Percentiles rank a stretch among this genome's conserved stretches.
phyloP scores from a whole-genome alignment of 2,888 invertebrate genomes.

The Chrysolina oricalcia region DNA sequence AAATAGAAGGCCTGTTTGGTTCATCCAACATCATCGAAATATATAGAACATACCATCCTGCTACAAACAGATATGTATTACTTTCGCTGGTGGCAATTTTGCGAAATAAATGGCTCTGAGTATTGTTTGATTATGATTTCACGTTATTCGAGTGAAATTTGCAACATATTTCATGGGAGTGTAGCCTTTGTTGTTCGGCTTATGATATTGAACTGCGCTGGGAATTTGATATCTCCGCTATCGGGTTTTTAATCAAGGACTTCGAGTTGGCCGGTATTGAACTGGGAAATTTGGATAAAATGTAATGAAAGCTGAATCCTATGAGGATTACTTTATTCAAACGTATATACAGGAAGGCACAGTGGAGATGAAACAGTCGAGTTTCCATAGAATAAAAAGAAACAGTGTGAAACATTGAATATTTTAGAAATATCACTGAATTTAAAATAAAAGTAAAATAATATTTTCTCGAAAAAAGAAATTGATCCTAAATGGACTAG shows the following conservation, averaged over 20 bases:
- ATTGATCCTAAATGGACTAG: too few species aligned
- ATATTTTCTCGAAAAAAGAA: too few species aligned
- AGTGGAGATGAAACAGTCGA: too few species aligned
- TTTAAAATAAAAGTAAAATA: too few species aligned
- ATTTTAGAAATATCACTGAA: too few species aligned
- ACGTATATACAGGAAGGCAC: too few species aligned
- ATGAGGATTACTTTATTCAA: too few species aligned
- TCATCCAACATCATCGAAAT: not conserved
- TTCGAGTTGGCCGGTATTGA: too few species aligned
- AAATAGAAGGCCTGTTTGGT: not conserved
- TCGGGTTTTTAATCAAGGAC: not conserved
- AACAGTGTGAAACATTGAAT: too few species aligned
- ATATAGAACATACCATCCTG: not conserved
- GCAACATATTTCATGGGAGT: not conserved
- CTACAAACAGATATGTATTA: not conserved
- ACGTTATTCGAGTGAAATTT: not conserved
- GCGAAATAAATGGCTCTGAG: not conserved
- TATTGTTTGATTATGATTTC: not conserved
- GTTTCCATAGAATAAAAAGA: too few species aligned
- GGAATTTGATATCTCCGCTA: not conserved
- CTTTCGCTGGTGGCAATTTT: not conserved
- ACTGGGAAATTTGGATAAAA: not conserved
- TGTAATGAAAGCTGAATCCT: not conserved
- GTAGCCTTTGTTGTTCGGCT: not conserved
- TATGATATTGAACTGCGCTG: not conserved